These are phyloP conservation scores for Netelia inedita DNA, from an alignment of 2,888 invertebrate genomes.

Conservation along the genomic window DNA sequence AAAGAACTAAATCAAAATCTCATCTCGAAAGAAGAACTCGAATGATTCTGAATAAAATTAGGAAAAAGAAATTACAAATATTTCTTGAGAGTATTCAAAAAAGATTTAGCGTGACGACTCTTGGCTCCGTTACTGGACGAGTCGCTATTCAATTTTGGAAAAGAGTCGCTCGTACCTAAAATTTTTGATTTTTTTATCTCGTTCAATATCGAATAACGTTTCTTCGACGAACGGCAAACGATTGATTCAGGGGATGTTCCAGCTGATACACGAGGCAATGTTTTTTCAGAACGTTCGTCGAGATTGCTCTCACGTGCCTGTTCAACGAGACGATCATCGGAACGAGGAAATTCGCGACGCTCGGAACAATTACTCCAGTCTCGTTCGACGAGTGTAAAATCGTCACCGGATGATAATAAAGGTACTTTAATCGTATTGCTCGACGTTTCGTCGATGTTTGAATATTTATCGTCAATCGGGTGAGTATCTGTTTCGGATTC, in stretches of 20 bases:
- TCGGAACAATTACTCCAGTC: neutral
- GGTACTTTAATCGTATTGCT: conserved; percentile 21
- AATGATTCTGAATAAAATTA: neutral
- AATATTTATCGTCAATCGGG: neutral
- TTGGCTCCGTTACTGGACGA: conserved; percentile 24
- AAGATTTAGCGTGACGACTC: conserved; percentile 9
- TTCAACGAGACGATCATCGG: neutral
- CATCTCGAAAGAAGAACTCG: too few species aligned
- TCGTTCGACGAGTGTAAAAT: neutral
- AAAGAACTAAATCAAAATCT: too few species aligned
- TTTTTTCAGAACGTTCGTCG: neutral
- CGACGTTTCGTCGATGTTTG: neutral
- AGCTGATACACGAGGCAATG: neutral
- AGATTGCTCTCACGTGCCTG: neutral
- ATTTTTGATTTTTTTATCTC: conserved; percentile 59
- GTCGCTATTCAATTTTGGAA: neutral
- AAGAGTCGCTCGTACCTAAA: conserved; percentile 2
- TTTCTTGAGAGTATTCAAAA: conserved; percentile 22
- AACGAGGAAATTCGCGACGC: neutral
- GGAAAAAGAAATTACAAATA: conserved; percentile 9
- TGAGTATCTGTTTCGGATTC: conserved; percentile 27
- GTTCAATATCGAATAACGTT: conserved; percentile 38
- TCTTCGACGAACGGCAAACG: neutral
- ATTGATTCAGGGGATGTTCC: neutral
- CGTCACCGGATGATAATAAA: conserved; percentile 3